These are phyloP conservation scores for Ariolimax columbianus DNA, from an alignment of 2,888 invertebrate species.

Conservation along the genomic window DNA sequence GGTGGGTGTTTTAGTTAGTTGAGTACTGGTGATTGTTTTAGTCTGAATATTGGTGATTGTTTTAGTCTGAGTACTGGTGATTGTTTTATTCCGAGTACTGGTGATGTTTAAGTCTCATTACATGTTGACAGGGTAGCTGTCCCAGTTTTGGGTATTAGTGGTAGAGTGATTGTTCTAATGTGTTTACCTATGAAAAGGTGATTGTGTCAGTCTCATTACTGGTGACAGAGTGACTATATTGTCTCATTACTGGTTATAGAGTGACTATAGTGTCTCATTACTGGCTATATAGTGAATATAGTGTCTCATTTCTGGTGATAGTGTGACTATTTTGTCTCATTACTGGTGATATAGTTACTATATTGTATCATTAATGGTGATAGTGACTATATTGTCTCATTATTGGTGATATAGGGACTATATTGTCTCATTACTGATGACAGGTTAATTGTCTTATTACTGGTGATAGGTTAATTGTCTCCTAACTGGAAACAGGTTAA, in stretches of 20 bases:
- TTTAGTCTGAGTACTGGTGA: too few relatives aligned
- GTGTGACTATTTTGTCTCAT: not conserved
- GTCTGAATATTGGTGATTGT: too few relatives aligned
- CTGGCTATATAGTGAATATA: not conserved
- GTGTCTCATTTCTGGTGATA: not conserved
- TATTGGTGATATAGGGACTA: not conserved
- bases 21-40: too few relatives aligned
- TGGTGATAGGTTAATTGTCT: too few relatives aligned
- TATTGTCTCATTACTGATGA: not conserved
- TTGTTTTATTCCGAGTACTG: too few relatives aligned
- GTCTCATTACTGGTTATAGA: not conserved
- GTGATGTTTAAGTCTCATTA: too few relatives aligned
- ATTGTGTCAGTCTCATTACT: not conserved
- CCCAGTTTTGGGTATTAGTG: not conserved
- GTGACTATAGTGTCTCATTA: not conserved
- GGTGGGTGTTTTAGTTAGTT: too few relatives aligned
- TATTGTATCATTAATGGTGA: not conserved
- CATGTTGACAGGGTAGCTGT: too few relatives aligned
- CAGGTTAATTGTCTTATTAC: not conserved
- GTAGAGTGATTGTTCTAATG: not conserved
- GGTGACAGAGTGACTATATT: not conserved
- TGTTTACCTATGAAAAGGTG: not conserved
- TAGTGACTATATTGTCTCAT: not conserved
- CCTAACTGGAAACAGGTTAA: too few relatives aligned
- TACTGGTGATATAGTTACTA: not conserved